Evolutionary conservation across 1,140 invertebrate genomes (phyloP).

Genomic region (Nymphalis io): DNA sequence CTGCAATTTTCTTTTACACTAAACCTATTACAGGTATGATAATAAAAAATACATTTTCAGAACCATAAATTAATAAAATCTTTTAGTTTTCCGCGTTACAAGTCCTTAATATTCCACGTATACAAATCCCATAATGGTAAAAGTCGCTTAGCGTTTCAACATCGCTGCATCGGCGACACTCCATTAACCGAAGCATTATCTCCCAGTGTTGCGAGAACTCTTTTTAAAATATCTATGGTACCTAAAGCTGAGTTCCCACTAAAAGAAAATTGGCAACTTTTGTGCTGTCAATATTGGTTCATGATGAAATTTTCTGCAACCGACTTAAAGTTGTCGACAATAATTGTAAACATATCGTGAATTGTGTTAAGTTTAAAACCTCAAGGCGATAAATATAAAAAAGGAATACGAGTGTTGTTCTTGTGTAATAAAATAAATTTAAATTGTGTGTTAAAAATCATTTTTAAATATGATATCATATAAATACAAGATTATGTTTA

Average conservation of each 20-base stretch:
- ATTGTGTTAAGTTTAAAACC: too few species aligned
- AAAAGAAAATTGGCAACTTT: too few species aligned
- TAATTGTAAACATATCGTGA: too few species aligned
- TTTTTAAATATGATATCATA: too few species aligned
- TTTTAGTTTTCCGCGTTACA: slow-evolving; percentile 16
- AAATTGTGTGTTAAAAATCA: too few species aligned
- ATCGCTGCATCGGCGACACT: slow-evolving; percentile 44
- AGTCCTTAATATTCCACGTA: slow-evolving; percentile 25
- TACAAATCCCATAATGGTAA: slow-evolving; percentile 30
- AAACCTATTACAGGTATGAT: neutral
- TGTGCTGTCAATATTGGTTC: too few species aligned
- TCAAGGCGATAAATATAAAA: too few species aligned
- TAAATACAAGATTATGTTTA: too few species aligned
- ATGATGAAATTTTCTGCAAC: too few species aligned
- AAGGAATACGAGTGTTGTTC: too few species aligned
- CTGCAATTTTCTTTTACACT: neutral
- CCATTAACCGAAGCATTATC: slow-evolving; percentile 64
- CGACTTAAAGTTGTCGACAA: too few species aligned
- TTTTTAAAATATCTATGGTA: slow-evolving; percentile 31
- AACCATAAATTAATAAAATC: slow-evolving; percentile 15
- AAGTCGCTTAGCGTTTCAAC: slow-evolving; percentile 24
- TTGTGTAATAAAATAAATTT: too few species aligned
- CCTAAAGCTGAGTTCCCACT: neutral
- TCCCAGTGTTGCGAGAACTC: slow-evolving; percentile 41
- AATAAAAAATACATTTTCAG: slow-evolving; percentile 4